Conservation (phyloP, 2,113 vertebrate species). For the Colistium nudipinnis region DNA sequence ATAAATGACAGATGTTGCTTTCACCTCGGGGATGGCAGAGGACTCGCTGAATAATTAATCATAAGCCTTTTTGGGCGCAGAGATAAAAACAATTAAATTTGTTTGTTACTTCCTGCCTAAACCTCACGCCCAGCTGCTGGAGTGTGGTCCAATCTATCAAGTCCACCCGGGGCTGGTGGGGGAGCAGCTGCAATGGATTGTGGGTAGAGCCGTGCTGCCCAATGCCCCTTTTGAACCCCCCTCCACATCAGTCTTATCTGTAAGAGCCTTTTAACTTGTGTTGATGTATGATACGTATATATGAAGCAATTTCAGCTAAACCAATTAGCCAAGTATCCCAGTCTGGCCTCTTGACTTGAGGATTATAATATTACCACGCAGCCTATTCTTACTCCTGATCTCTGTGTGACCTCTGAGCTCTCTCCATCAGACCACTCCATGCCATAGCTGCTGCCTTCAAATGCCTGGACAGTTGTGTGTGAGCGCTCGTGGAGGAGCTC, state of each 20-base stretch:
- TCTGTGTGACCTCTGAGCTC: conserved; percentile 42
- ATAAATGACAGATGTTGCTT: conserved; percentile 78
- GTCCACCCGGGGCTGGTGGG: conserved; percentile 43
- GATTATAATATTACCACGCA: conserved; percentile 10
- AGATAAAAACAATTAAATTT: conserved; percentile 68
- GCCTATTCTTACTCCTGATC: conserved; percentile 9
- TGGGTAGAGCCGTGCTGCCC: conserved; percentile 43
- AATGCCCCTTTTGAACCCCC: conserved; percentile 19
- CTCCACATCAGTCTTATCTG: conserved; percentile 27
- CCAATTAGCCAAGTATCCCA: no score
- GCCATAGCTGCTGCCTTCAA: conserved; percentile 1
- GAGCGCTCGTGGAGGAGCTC: conserved; percentile 11
- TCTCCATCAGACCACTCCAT: not conserved
- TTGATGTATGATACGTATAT: no score
- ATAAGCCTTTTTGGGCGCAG: conserved; percentile 54
- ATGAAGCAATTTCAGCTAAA: not conserved
- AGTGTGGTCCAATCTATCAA: conserved; percentile 58
- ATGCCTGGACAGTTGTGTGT: not conserved
- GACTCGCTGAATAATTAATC: conserved; percentile 77
- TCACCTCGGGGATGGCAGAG: conserved; percentile 57
- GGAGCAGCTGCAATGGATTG: conserved; percentile 51
- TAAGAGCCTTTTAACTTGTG: not conserved
- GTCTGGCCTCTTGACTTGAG: not conserved
- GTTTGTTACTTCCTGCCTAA: conserved; percentile 62
- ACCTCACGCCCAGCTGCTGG: conserved; percentile 61